phyloP scores from a whole-genome alignment of 2,113 vertebrate genomes.

The Coptodon rendalli region DNA sequence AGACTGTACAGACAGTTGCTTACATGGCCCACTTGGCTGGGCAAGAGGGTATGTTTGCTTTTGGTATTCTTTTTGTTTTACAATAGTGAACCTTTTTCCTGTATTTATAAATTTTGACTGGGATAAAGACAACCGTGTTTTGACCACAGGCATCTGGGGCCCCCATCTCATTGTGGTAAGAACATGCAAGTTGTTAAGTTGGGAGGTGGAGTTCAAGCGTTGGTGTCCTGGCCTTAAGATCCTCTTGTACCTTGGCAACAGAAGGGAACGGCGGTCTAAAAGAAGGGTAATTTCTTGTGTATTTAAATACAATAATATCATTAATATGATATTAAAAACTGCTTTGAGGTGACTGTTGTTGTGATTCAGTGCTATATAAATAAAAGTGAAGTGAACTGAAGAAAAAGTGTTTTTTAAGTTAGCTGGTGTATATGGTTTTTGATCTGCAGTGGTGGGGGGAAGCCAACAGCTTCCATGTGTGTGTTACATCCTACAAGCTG shows the following conservation, averaged over 20 bases:
- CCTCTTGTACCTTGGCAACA: conserved; percentile 84
- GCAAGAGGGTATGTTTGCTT: conserved; percentile 75
- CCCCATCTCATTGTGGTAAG: conserved; percentile 88
- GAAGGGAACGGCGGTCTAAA: conserved; percentile 78
- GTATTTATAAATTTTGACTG: background rate
- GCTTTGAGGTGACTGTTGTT: background rate
- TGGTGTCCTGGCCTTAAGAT: conserved; percentile 91
- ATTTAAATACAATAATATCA: background rate
- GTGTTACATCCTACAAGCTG: conserved; percentile 88
- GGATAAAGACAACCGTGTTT: background rate
- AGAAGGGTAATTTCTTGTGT: conserved; percentile 74
- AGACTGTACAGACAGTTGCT: conserved; percentile 89
- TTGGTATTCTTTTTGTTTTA: background rate
- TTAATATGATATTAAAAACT: background rate
- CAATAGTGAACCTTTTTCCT: background rate
- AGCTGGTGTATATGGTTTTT: background rate
- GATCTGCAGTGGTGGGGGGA: conserved; percentile 80
- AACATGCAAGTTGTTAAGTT: conserved; percentile 83
- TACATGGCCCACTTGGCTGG: conserved; percentile 87
- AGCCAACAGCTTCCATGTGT: conserved; percentile 86
- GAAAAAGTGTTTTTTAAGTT: background rate
- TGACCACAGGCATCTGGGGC: conserved; percentile 81
- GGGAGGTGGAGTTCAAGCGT: conserved; percentile 90
- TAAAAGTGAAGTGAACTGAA: background rate
- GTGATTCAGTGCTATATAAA: background rate